Evolutionary conservation across 2,888 invertebrate species (phyloP).

Genomic region (Balanococcus diminutus): DNA sequence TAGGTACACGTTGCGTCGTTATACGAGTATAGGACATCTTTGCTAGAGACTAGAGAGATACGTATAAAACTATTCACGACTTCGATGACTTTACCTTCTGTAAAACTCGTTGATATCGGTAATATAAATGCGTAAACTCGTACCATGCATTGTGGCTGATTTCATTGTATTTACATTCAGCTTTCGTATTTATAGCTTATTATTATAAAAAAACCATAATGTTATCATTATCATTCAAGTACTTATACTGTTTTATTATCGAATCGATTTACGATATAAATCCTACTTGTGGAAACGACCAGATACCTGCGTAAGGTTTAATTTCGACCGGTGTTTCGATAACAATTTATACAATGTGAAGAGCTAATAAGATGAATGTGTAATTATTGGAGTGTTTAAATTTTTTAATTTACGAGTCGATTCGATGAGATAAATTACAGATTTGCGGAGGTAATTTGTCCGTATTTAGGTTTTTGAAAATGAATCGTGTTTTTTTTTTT

Average conservation of each 20-base stretch:
- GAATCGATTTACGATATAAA: not conserved
- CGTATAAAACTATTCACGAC: not conserved
- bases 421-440: no score
- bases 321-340: no score
- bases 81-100: not conserved
- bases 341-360: no score
- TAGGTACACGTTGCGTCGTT: no score
- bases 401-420: no score
- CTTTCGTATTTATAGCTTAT: constrained; percentile 17
- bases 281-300: no score
- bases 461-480: no score
- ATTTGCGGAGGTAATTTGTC: no score
- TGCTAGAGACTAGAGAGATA: not conserved
- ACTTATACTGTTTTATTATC: not conserved
- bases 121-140: constrained; percentile 22
- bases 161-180: constrained; percentile 31
- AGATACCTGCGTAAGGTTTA: no score
- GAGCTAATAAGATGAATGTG: no score
- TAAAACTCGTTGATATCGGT: not conserved
- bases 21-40: not conserved
- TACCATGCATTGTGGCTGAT: not conserved
- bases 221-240: constrained; percentile 27
- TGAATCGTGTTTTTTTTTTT: no score
- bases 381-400: no score
- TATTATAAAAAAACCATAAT: not conserved